Base-by-base conservation (phyloP, 2,113 vertebrate species). In the Antechinus flavipes region DNA sequence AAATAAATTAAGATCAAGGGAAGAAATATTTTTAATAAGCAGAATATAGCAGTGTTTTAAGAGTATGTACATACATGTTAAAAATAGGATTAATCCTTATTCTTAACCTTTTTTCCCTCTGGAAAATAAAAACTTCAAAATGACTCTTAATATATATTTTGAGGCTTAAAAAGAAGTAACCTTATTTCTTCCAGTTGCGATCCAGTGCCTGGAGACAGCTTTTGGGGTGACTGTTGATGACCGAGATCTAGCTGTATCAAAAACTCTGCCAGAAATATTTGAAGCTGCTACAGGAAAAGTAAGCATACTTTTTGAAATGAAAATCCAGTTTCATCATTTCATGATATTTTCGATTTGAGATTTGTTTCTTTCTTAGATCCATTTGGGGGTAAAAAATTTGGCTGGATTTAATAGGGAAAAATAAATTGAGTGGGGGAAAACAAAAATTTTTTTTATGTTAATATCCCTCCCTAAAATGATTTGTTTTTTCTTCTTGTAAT, bases 201-300 rank as follows among this genome's bases (percentile, higher is more conserved):
- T 99, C 97, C 99, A 99, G 98, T 99, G 99, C 98, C 98, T 99
- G 98, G 99, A 99, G 98, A 99, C 99, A 0, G 99, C 99, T 0
- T 99, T 99, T 11, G 99, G 99, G 0, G 99, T 99, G 91, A 99
- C 99, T 0, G 97, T 99, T 30, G 99, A 99, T 0, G 99, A 99
- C 97, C 98, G 98, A 30, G 99, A 97, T 95, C 98, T 99, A 0
- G 99, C 99, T 0, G 98, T 99, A 35, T 98, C 98, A 25, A 97
- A 99, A 93, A 99, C 99, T 16, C 99, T 99, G 42, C 99, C 99
- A 0, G 99, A 99, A 94, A 99, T 99, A 94, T 99, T 99, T 10
- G 98, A 99, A 56, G 98, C 98, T 0, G 98, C 98, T 30, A 97
- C 95, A 25, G 96, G 97, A 27, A 98, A 99, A 99, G 99, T 99